Evolutionary conservation across 2,797 vertebrate species (phyloP).

Genomic region (Gouania willdenowi): DNA sequence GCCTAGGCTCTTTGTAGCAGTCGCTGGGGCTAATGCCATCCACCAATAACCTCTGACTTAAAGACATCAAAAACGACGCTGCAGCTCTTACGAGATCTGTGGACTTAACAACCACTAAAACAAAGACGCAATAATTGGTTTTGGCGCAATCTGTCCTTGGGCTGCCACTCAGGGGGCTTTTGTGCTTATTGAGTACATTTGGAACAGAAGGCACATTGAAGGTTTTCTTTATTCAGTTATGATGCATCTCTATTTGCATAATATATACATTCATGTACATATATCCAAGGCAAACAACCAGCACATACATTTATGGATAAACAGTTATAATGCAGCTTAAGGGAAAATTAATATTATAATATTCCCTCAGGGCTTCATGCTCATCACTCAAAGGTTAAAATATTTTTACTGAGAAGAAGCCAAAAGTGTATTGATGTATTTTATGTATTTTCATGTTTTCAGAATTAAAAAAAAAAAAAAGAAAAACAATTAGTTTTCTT

Average conservation of each 20-base stretch:
- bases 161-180: constrained; percentile 67
- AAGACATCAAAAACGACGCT: constrained; percentile 74
- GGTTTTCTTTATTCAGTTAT: constrained; percentile 52
- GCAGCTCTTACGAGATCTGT: constrained; percentile 70
- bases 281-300: constrained; percentile 33
- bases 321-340: constrained; percentile 22
- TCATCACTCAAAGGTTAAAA: too few relatives aligned
- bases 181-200: constrained; percentile 62
- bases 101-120: constrained; percentile 74
- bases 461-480: too few relatives aligned
- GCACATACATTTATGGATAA: constrained; percentile 34
- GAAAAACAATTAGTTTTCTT: too few relatives aligned
- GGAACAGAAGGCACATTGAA: constrained; percentile 69
- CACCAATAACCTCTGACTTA: constrained; percentile 64
- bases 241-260: constrained; percentile 59
- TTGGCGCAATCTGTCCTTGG: constrained; percentile 76
- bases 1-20: constrained; percentile 67
- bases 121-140: constrained; percentile 80
- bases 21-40: constrained; percentile 65
- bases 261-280: constrained; percentile 54
- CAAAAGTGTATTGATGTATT: too few relatives aligned
- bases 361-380: too few relatives aligned
- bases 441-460: too few relatives aligned
- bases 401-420: too few relatives aligned
- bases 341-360: too few relatives aligned